Base-by-base conservation (phyloP, 2,888 invertebrate genomes). In the Drosophila seclusa region DNA sequence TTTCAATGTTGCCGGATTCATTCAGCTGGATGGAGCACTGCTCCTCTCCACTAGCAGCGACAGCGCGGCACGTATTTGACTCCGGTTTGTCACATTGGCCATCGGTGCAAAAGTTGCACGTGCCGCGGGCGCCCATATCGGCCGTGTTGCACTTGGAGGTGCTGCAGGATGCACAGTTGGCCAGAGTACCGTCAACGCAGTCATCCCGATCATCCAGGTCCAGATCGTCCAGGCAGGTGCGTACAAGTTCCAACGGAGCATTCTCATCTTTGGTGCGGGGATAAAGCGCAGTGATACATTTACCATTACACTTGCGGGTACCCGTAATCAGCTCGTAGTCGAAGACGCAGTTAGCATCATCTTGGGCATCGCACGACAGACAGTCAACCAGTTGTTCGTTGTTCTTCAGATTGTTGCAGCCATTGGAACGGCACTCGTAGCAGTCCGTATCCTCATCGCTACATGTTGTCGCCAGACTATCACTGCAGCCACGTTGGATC, bases 231-330 rank as follows among this genome's bases (percentile, higher is more conserved):
- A 89, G 50, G n/a, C 92, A 92, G 4, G 80, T 76, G 42, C 92
- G 86, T 24, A 84, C 78, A 27, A 92, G 24, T 29, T 92, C 92
- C 57, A 85, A 70, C 0, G 83, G 81, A 0, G 92, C 55, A 8
- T 69, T 62, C 1, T 13, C 45, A 10, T 92, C 91, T 2, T 50
- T 61, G 1, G 82, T 88, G 29, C 90, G 86, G 0, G 92, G 73
- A 63, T 92, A 92, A 1, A 92, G 69, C 1, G 92, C 89, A 2
- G 92, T 92, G 73, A 92, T 85, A 52, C 92, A 92, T 18, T 82
- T 68, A 13, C 84, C 80, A 21, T 91, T 57, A 55, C 92, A 92
- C 18, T 53, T 70, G 2, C 86, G 80, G 1, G 73, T 86, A 1
- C 84, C 82, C 2, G 65, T 82, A 5, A 89, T 63, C 34, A 65